Conservation (phyloP, 2,113 vertebrate species). For the Zosterops borbonicus region DNA sequence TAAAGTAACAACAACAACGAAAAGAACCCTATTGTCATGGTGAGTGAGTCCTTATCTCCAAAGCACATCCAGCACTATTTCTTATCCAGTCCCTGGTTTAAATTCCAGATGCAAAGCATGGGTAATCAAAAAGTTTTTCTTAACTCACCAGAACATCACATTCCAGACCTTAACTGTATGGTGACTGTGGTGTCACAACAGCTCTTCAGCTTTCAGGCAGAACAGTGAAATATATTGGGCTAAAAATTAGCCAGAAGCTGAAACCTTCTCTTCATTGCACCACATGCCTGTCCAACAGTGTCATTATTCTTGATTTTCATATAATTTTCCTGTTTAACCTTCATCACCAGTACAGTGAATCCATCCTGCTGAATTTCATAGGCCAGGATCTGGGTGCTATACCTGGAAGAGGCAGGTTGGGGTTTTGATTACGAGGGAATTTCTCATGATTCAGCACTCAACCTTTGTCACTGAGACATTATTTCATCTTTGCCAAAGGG, state of each 20-base stretch:
- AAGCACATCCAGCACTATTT: constrained; percentile 39
- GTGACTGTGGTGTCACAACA: constrained; percentile 22
- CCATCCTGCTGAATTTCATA: background rate
- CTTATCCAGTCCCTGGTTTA: background rate
- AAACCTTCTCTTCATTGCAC: background rate
- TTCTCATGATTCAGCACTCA: constrained; percentile 2
- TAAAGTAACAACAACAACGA: background rate
- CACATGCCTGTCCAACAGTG: background rate
- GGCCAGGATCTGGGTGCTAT: background rate
- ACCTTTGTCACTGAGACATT: background rate
- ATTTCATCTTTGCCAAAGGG: background rate
- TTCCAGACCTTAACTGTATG: constrained; percentile 53
- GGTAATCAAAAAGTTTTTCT: constrained; percentile 55
- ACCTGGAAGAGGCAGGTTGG: background rate
- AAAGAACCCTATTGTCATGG: background rate
- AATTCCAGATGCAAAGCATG: constrained; percentile 53
- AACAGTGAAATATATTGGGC: background rate
- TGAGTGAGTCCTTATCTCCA: constrained; percentile 27
- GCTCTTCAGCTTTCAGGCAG: background rate
- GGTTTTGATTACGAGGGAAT: background rate
- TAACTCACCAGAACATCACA: constrained; percentile 49
- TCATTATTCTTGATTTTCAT: background rate
- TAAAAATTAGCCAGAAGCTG: background rate
- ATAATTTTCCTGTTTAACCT: background rate
- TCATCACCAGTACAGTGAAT: background rate